phyloP scores from a whole-genome alignment of 2,113 vertebrate genomes.

The Glareola pratincola region DNA sequence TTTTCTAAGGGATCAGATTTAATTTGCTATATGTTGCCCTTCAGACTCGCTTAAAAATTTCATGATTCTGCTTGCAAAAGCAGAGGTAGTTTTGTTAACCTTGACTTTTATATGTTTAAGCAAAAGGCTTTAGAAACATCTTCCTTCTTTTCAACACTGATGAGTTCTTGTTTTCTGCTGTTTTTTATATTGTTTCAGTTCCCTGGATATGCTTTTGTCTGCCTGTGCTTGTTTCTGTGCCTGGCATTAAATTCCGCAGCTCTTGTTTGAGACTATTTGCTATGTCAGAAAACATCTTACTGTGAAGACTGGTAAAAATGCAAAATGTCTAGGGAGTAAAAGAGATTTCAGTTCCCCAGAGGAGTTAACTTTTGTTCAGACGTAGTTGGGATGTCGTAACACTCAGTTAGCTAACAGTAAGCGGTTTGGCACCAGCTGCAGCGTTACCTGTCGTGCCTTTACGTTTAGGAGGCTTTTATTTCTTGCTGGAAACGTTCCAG shows the following conservation, averaged over 20 bases:
- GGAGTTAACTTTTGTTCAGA: background rate
- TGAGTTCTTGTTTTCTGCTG: background rate
- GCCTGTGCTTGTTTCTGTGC: background rate
- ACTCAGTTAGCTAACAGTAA: background rate
- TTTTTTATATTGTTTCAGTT: background rate
- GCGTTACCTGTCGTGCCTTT: background rate
- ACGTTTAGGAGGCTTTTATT: background rate
- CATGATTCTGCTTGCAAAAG: background rate
- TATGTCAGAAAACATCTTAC: background rate
- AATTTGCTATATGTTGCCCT: background rate
- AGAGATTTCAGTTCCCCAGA: background rate
- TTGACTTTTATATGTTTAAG: background rate
- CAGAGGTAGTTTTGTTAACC: background rate
- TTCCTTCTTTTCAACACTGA: background rate
- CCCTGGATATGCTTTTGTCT: constrained; percentile 57
- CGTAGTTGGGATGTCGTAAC: background rate
- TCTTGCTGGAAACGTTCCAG: background rate
- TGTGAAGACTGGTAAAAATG: background rate
- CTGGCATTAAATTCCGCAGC: background rate
- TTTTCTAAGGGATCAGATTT: background rate
- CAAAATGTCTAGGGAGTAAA: background rate
- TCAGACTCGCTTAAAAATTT: background rate
- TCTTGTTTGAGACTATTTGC: background rate
- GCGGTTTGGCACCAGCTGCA: background rate
- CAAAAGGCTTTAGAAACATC: background rate